phyloP scores from a whole-genome alignment of 2,888 invertebrate genomes.

The Timema podura region DNA sequence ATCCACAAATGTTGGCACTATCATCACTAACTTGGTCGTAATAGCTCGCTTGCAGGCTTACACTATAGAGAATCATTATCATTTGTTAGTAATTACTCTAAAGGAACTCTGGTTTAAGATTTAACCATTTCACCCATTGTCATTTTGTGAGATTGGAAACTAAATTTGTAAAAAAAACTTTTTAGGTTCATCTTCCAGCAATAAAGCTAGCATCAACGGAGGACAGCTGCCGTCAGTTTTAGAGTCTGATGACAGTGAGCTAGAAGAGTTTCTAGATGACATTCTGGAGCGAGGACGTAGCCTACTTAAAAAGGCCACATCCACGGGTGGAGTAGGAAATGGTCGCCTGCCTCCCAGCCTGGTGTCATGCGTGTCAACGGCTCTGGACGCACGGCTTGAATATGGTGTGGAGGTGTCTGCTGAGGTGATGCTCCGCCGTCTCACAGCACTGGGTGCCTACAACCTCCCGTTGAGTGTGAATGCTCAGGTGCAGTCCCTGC shows the following conservation, averaged over 20 bases:
- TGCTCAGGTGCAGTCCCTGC: constrained; percentile 43
- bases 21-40: too few species aligned
- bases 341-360: constrained; percentile 25
- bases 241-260: constrained; percentile 78
- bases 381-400: constrained; percentile 74
- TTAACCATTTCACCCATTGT: too few species aligned
- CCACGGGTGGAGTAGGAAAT: constrained; percentile 22
- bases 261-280: constrained; percentile 72
- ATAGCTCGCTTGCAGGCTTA: too few species aligned
- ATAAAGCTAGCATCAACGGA: constrained; percentile 15
- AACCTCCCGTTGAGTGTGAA: constrained; percentile 55
- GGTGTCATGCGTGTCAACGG: constrained; percentile 57
- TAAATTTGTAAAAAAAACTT: neutral
- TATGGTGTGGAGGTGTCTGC: constrained; percentile 72
- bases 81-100: too few species aligned
- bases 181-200: constrained; percentile 19
- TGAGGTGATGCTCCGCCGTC: constrained; percentile 68
- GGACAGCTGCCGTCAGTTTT: constrained; percentile 61
- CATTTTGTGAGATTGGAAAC: too few species aligned
- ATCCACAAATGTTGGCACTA: too few species aligned
- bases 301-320: constrained; percentile 51
- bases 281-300: constrained; percentile 58
- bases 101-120: too few species aligned
- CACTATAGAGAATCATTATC: too few species aligned
- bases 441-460: constrained; percentile 62